Base-by-base conservation (phyloP, 2,888 invertebrate genomes). In the Drosophila neotestacea region DNA sequence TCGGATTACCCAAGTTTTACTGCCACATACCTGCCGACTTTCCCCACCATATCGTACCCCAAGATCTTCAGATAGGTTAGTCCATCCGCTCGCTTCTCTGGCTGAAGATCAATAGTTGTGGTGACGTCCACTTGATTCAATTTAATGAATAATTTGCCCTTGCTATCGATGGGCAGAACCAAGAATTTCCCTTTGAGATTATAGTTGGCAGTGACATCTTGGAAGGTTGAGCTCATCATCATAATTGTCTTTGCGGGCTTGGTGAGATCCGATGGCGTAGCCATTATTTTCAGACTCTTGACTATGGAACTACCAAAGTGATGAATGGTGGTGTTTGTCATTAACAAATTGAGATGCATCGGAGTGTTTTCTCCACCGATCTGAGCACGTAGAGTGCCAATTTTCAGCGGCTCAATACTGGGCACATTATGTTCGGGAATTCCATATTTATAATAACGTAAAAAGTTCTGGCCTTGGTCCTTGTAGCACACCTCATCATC, bases 371-470 rank as follows among this genome's bases (percentile, higher is more conserved):
- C 4, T 4, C n/a, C 38, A 3, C 59, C 64, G 6, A 46, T 44
- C 1, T 22, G 42, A 5, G 44, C 4, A 9, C 32, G n/a, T 7
- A 51, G 2, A 1, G 44, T 22, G 6, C 39, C 51, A 9, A 59
- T 6, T 4, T 51, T n/a, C 4, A 65, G 16, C 0, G 65, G 65
- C 32, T 65, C 59, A 22, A 65, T 6, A 2, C 13, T 5, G 0
- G 59, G 46, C 9, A 65, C 44, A 32, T 34, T 38, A 4, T 36
- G 36, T 32, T 65, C 59, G 10, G 65, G 51, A 32, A 65, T 65
- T 1, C 59, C 65, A 16, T 46, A 9, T 16, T 58, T 36, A 32
- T 59, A 51, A 9, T 30, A 0, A 0, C 30, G 10, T 10, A 65
- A 4, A 59, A 30, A 65, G 2, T 7, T 51, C 9, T 65, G 59